Evolutionary conservation across 2,113 vertebrate species (phyloP), one percentile per base, ranked within the genome.

Genomic region (Polypterus senegalus): DNA sequence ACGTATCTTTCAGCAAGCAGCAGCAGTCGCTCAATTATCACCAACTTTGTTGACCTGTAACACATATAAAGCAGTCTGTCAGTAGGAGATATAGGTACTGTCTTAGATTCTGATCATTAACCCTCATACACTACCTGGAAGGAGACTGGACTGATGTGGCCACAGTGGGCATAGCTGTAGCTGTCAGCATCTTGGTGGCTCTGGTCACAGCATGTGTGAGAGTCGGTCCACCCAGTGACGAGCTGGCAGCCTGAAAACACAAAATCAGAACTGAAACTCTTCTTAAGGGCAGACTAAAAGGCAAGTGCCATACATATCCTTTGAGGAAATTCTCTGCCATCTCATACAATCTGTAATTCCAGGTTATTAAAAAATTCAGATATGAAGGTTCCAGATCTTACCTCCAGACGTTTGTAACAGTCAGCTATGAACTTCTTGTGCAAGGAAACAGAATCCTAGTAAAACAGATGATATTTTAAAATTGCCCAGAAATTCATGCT

Each of bases 391-490:
- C 27, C 27, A 27, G 27, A 64, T 63, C 84, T 81, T 70, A 98
- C 96, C 86, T 98, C 94, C 65, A 97, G 79, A 74, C 94, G 85
- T 53, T 96, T 97, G 69, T 98, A 97, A 78, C 96, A 99, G 85
- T 99, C 96, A 63, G 95, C 94, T 66, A 99, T 98, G 69, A 99
- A 99, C 75, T 99, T 99, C 84, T 98, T 99, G 81, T 99, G 96
- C 71, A 99, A 84, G 44, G 95, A 92, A 7, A 98, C 94, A 0
- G 96, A 98, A 81, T 99, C 96, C 95, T 99, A 67, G 43, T 68
- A n/a, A 43, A 59, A 49, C 51, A 5, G 27, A 27, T 27, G 27
- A 27, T 27, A 27, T 27, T 27, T 27, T 27, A 27, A 2, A 2
- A 27, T 2, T 27, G 27, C 27, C 1, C 27, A 27, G 2, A 27